Evolutionary conservation across 2,113 vertebrate genomes (phyloP).

Genomic region (Mesitornis unicolor): DNA sequence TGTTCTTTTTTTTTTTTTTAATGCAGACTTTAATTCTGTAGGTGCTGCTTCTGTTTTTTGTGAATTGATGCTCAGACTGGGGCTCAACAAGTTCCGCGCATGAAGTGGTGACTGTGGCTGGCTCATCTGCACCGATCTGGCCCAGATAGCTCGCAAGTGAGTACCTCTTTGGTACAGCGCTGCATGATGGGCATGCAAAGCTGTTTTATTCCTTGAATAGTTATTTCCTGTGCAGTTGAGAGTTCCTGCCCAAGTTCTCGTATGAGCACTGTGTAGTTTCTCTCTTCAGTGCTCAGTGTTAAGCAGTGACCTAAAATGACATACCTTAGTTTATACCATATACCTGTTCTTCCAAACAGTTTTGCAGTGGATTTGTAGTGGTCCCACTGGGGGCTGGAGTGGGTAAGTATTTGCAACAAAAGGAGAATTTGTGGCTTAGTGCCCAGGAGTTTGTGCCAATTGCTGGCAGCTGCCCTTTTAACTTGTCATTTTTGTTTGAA

Average conservation of each 20-base stretch:
- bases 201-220: neutral
- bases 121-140: slow-evolving; percentile 76
- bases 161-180: neutral
- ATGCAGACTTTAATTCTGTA: slow-evolving; percentile 64
- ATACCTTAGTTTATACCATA: neutral
- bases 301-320: neutral
- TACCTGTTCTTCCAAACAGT: neutral
- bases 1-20: neutral
- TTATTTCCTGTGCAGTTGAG: neutral
- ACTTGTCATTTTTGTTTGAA: neutral
- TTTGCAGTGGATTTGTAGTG: neutral
- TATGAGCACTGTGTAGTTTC: neutral
- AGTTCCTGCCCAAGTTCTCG: neutral
- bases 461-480: neutral
- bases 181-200: neutral
- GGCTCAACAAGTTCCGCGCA: slow-evolving; percentile 72
- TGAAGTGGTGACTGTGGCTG: slow-evolving; percentile 80
- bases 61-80: slow-evolving; percentile 77
- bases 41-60: slow-evolving; percentile 73
- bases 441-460: neutral
- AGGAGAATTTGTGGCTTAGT: neutral
- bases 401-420: neutral
- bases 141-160: slow-evolving; percentile 78
- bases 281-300: neutral
- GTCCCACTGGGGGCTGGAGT: neutral